phyloP scores from a whole-genome alignment of 2,888 invertebrate genomes.

The Mimachlamys varia region DNA sequence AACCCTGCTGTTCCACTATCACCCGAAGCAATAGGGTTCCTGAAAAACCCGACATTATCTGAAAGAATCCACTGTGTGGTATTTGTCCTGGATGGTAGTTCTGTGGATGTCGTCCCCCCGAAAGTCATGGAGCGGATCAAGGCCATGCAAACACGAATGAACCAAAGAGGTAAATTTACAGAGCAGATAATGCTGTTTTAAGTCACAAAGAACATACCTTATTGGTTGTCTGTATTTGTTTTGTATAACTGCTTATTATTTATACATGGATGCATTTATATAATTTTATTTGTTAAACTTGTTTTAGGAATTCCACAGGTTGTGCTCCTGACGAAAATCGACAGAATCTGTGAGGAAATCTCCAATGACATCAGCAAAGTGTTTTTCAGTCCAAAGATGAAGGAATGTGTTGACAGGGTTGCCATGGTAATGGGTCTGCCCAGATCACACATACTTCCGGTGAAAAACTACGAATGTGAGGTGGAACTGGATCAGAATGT shows the following conservation, averaged over 20 bases:
- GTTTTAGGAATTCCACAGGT: slow-evolving; percentile 59
- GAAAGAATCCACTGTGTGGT: slow-evolving; percentile 60
- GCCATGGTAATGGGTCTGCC: slow-evolving; percentile 61
- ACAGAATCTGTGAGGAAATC: slow-evolving; percentile 58
- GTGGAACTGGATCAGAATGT: slow-evolving; percentile 56
- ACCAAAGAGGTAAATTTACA: slow-evolving; percentile 54
- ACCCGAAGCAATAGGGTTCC: slow-evolving; percentile 46
- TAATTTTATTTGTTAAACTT: too few relatives aligned
- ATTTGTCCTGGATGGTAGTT: slow-evolving; percentile 58
- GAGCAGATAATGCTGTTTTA: too few relatives aligned
- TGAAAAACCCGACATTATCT: slow-evolving; percentile 47
- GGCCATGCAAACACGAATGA: slow-evolving; percentile 51
- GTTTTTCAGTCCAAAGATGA: slow-evolving; percentile 54
- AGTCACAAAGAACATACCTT: too few relatives aligned
- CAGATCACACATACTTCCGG: slow-evolving; percentile 57
- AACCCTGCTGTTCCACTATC: slow-evolving; percentile 54
- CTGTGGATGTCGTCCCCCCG: slow-evolving; percentile 55
- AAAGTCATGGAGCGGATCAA: slow-evolving; percentile 58
- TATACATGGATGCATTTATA: too few relatives aligned
- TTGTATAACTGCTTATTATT: too few relatives aligned
- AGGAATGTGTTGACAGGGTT: slow-evolving; percentile 57
- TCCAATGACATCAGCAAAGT: slow-evolving; percentile 53
- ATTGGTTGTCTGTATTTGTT: too few relatives aligned
- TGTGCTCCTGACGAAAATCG: slow-evolving; percentile 64
- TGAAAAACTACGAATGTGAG: slow-evolving; percentile 63